Percentiles rank a stretch among this genome's conserved stretches.
Conservation (phyloP, 2,113 vertebrate genomes). For the Callocephalon fimbriatum region DNA sequence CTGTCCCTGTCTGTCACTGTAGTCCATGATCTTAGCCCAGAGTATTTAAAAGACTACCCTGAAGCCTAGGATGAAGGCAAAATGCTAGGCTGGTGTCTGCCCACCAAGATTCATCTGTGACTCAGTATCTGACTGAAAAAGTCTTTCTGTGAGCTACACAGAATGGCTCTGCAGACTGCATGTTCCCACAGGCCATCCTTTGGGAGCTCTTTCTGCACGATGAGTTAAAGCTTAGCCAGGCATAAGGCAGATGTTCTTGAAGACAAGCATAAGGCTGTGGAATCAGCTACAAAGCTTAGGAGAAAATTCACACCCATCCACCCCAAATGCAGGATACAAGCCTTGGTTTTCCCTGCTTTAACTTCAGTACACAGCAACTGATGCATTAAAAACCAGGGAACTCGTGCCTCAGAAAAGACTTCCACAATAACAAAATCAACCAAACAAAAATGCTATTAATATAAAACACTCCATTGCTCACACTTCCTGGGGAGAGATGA, state of each 20-base stretch:
- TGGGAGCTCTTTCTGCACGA: background rate
- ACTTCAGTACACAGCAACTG: rapidly evolving
- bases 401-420: background rate
- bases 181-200: background rate
- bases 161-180: background rate
- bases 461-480: constrained; percentile 50
- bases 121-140: background rate
- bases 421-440: background rate
- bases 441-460: constrained; percentile 31
- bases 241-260: constrained; percentile 22
- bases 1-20: background rate
- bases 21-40: background rate
- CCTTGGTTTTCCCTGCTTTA: background rate
- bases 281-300: background rate
- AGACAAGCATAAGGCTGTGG: background rate
- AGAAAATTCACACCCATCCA: background rate
- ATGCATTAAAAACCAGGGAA: background rate
- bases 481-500: constrained; percentile 34
- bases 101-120: background rate
- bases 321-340: background rate
- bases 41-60: background rate
- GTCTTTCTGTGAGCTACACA: background rate
- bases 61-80: background rate
- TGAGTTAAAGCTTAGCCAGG: background rate
- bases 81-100: background rate